Percentiles rank a stretch among this genome's conserved stretches.
Conservation (phyloP, 1,140 invertebrate genomes). For the Drosophila carrolli region DNA sequence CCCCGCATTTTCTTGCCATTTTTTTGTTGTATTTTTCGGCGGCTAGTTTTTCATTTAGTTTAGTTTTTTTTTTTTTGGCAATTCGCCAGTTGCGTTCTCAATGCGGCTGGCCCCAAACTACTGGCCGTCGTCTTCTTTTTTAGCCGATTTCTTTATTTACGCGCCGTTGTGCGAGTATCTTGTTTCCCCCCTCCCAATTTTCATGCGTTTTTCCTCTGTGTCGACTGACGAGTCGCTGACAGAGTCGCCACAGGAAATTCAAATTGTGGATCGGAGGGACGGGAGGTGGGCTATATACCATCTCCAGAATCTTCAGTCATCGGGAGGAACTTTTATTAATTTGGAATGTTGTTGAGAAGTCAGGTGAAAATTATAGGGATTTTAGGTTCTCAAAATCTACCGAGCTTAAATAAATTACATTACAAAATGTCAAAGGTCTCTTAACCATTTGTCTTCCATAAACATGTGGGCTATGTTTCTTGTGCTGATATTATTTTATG, state of each 20-base stretch:
- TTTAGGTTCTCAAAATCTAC: no score
- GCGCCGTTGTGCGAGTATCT: slow-evolving; percentile 22
- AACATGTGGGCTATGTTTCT: no score
- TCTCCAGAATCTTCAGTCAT: slow-evolving; percentile 8
- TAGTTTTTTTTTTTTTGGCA: slow-evolving; percentile 35
- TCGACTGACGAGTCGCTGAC: slow-evolving; percentile 67
- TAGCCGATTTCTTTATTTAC: slow-evolving; percentile 68
- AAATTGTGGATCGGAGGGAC: slow-evolving; percentile 34
- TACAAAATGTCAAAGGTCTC: no score
- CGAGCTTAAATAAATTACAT: no score
- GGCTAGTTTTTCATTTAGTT: slow-evolving; percentile 16
- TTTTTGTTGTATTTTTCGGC: slow-evolving; percentile 25
- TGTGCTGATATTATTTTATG: no score
- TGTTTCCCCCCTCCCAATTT: slow-evolving; percentile 2
- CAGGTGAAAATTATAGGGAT: no score
- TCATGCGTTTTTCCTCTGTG: slow-evolving; percentile 22
- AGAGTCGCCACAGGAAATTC: slow-evolving; percentile 55
- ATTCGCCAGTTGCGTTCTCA: slow-evolving; percentile 33
- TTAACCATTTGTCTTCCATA: no score
- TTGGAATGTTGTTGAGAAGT: background rate
- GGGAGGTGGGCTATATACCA: background rate
- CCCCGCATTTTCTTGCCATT: slow-evolving; percentile 30
- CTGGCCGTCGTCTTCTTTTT: slow-evolving; percentile 29
- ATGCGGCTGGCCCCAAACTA: slow-evolving; percentile 50
- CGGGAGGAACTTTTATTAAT: slow-evolving; percentile 19